Base-by-base conservation (phyloP, 2,113 vertebrate species). In the Peromyscus californicus region DNA sequence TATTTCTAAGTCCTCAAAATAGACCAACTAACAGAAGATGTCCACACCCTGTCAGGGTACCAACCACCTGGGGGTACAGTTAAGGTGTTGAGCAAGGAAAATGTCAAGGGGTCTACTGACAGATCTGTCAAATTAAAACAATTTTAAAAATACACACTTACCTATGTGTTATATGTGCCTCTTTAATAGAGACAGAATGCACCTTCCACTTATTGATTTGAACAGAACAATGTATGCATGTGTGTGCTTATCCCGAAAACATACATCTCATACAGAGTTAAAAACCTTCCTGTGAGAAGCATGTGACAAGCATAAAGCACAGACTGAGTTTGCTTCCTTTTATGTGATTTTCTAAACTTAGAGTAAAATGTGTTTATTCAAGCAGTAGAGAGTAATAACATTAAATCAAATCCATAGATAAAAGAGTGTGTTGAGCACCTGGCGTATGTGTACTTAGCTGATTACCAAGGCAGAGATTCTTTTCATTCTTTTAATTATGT, bases 1-100 rank as follows among this genome's bases (percentile, higher is more conserved):
- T 42, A 74, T 82, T 94, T 94, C 45, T 84, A 59, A 87, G 63
- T 67, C 12, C 24, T 84, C 69, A 92, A 91, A 97, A 94, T 48
- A 96, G 7, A 93, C 7, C 11, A 45, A 29, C 5, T 67, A 13
- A 8, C 33, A 78, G 13, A 91, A 82, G 9, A 90, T n/a, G 1
- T 19, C 31, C 17, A 1, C 17, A 63, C 1, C 17, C 26, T 83
- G 22, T 91, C 54, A 65, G 24, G 21, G 82, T 93, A 91, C 19
- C 1, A 4, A 86, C 3, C 48, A 0, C 63, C 19, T 69, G 9
- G 82, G 94, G 22, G 74, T 54, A 15, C 54, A 54, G n/a, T 74
- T 21, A 74, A 74, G 15, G 24, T 10, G 10, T 33, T 96, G 11
- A 26, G 9, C 29, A 31, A 86, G 5, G 9, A 88, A 2, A 36